Base-by-base conservation (phyloP, 1,140 invertebrate species). In the Coelopa frigida region DNA sequence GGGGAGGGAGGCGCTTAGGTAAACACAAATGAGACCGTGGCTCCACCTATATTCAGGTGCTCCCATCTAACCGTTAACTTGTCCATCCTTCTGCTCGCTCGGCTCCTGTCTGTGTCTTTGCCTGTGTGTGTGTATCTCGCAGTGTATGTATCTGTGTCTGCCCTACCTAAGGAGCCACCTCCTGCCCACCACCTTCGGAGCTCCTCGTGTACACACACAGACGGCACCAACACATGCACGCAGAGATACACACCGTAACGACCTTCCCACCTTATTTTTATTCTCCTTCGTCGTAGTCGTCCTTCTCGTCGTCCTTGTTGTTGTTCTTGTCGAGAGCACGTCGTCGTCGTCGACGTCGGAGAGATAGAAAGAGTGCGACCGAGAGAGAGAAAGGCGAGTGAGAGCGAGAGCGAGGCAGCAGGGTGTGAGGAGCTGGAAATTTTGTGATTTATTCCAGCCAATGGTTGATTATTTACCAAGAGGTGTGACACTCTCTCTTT, bases 391-490 rank as follows among this genome's bases (percentile, higher is more conserved):
- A n/a, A n/a, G n/a, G n/a, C n/a, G n/a, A n/a, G n/a, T n/a, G n/a
- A n/a, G n/a, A n/a, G n/a, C n/a, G n/a, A n/a, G n/a, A n/a, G n/a
- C n/a, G n/a, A n/a, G n/a, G n/a, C n/a, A n/a, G n/a, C n/a, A n/a
- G n/a, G n/a, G n/a, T n/a, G n/a, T n/a, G n/a, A n/a, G n/a, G n/a
- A n/a, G n/a, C n/a, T n/a, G n/a, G n/a, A n/a, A 14, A 29, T 43
- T 49, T 45, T 50, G 40, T 66, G 62, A 66, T 66, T 66, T 66
- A 66, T 66, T 55, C 58, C 62, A 66, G 53, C 62, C 62, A 66
- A 66, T 66, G 62, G 62, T 66, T 60, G 62, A 55, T 58, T 59
- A 56, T 66, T 59, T 54, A 46, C 48, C 55, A 46, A 44, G 48
- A 65, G 59, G 62, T 66, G 62, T 66, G 61, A 62, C 62, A 66